Evolutionary conservation across 92 coral and sea anemone species (phyloP), one percentile per base, ranked within the genome.

Genomic region (Muricea muricata): DNA sequence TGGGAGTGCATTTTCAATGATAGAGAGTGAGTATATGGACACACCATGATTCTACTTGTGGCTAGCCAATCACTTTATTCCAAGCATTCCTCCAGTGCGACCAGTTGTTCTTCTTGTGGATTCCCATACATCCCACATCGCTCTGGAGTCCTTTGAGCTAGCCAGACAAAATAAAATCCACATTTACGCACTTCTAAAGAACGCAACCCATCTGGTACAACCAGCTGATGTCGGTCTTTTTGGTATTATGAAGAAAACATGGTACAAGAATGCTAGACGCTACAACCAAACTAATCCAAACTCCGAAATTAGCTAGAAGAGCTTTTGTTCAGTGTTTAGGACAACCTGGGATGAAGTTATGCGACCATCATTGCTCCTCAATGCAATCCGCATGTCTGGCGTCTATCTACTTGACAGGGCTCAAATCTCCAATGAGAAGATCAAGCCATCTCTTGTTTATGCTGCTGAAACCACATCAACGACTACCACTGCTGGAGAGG

Each of bases 281-380:
- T 85, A 39, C 81, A 41, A 70, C 25, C 84, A 63, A 56, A 37
- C 54, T 60, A 81, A 81, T 61, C 90, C 87, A 39, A 87, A 82
- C 47, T 42, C 56, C 31, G 88, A 88, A 26, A 67, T 73, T 58
- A 88, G 32, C 56, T 83, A 76, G 75, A 84, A 25, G n/a, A 87
- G 81, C 54, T 87, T 80, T 69, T 83, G 92, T 72, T 88, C 89
- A 26, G 89, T 88, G 41, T 85, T 88, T 39, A 85, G 84, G 75
- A 29, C 73, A 23, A 55, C 89, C 32, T 83, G 91, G 88, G 88
- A 87, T 29, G 88, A 84, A 40, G 84, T 87, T 29, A 87, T 83
- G 84, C 30, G 88, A 52, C 91, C 84, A 17, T 56, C 83, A 24
- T 20, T 83, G 35, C 78, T 87, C 39, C 35, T 32, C 23, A 41